Percentiles rank a stretch among this genome's conserved stretches.
Evolutionary conservation across 2,113 vertebrate species (phyloP).

Genomic region (Romanogobio albipinnatus): DNA sequence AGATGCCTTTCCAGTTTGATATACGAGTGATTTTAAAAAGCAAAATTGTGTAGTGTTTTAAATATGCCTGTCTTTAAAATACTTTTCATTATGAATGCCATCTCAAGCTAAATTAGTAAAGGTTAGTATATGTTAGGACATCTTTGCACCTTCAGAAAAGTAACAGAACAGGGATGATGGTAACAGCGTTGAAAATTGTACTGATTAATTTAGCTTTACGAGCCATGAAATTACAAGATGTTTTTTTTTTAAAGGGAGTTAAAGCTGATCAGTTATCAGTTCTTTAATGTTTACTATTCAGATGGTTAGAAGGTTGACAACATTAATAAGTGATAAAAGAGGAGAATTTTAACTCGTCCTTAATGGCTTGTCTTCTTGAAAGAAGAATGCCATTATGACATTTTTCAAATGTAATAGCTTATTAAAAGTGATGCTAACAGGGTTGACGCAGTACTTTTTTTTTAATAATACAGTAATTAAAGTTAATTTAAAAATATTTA

Average conservation of each 20-base stretch:
- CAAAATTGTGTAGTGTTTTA: neutral
- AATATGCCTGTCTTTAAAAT: neutral
- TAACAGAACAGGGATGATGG: neutral
- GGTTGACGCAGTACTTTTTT: neutral
- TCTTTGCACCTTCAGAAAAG: neutral
- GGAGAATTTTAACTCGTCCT: neutral
- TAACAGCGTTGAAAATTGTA: neutral
- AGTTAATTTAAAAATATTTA: no score
- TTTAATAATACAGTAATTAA: neutral
- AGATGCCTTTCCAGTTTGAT: neutral
- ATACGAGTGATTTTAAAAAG: neutral
- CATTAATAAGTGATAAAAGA: neutral
- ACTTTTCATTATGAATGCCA: neutral
- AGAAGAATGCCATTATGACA: neutral
- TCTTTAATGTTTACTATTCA: neutral
- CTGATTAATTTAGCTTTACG: neutral
- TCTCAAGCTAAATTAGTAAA: neutral
- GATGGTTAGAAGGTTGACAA: neutral
- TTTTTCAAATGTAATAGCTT: neutral
- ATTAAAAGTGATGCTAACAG: neutral
- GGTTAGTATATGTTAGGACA: neutral
- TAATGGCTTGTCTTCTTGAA: neutral
- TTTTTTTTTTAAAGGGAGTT: neutral
- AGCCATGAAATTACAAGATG: neutral
- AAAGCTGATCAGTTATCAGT: neutral